A percentile compares a stretch with the other conserved stretches of the same genome.
phyloP scores from a whole-genome alignment of 2,113 vertebrate species.

The Ceratotherium simum region DNA sequence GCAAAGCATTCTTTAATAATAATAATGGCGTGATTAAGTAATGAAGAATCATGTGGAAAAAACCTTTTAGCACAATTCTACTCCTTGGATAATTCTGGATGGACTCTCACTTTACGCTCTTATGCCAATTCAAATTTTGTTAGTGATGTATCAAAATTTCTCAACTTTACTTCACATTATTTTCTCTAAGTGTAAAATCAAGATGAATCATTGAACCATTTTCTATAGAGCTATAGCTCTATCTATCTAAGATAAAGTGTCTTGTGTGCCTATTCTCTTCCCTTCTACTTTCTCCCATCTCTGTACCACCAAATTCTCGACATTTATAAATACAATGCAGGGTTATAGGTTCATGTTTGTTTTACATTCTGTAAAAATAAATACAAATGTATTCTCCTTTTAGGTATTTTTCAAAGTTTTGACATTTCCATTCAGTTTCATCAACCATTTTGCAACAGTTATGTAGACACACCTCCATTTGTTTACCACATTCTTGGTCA shows the following conservation, averaged over 20 bases:
- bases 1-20: not conserved
- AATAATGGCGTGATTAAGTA: not conserved
- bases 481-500: not conserved
- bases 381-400: not conserved
- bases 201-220: not conserved
- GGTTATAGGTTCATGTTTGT: not conserved
- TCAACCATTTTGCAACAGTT: not conserved
- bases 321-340: not conserved
- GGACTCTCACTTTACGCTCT: not conserved
- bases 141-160: not conserved
- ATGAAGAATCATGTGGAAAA: not conserved
- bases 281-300: not conserved
- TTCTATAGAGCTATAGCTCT: not conserved
- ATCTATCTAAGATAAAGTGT: not conserved
- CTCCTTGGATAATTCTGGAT: constrained; percentile 31
- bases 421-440: not conserved
- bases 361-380: not conserved
- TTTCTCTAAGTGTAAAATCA: not conserved
- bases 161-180: not conserved
- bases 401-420: not conserved
- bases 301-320: not conserved
- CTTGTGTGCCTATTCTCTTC: not conserved
- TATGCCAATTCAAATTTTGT: not conserved
- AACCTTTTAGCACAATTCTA: not conserved
- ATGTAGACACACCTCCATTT: not conserved